Conservation (phyloP, 2,113 vertebrate species). For the Peromyscus leucopus region DNA sequence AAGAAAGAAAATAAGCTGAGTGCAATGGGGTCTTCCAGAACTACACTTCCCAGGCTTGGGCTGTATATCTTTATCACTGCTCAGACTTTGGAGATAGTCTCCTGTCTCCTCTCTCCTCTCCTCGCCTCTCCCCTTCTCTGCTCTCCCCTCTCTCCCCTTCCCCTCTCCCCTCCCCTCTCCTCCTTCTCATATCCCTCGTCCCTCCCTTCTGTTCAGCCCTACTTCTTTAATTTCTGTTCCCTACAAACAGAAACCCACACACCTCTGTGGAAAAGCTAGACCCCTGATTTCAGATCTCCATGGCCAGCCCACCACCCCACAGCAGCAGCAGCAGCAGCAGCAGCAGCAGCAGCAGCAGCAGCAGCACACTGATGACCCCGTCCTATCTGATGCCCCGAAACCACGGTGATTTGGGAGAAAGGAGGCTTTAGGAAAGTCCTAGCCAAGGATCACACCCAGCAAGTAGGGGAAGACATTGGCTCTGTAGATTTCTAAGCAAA, state of each 20-base stretch:
- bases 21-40: background rate
- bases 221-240: too few relatives aligned
- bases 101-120: rapidly evolving
- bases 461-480: background rate
- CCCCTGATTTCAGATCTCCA: background rate
- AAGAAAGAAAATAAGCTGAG: background rate
- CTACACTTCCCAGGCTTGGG: rapidly evolving
- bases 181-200: background rate
- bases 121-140: rapidly evolving
- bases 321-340: background rate
- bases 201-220: background rate
- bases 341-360: background rate
- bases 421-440: background rate
- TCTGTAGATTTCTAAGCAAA: conserved; percentile 2
- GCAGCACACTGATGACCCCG: too few relatives aligned
- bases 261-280: background rate
- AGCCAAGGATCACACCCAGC: background rate
- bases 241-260: background rate
- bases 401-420: background rate
- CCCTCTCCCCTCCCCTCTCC: rapidly evolving
- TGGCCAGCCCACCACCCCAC: background rate
- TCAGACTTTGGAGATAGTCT: rapidly evolving
- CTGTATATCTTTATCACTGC: rapidly evolving
- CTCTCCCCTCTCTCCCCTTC: background rate
- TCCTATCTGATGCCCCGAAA: background rate